phyloP scores from a whole-genome alignment of 2,113 vertebrate species.

The Trematocara stigmaticum region DNA sequence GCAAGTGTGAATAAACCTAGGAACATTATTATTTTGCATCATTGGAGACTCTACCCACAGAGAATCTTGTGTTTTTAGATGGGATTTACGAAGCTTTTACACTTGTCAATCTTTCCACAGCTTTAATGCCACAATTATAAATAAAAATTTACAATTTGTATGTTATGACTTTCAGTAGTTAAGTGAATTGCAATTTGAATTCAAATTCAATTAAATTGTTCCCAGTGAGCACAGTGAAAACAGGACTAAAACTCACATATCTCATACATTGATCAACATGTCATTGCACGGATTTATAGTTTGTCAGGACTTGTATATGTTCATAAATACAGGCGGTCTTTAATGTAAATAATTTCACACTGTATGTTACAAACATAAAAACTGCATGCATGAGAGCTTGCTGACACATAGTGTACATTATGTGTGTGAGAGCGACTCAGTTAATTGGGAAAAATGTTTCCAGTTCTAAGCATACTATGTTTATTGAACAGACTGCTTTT shows the following conservation, averaged over 20 bases:
- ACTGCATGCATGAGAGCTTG: neutral
- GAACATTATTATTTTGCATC: neutral
- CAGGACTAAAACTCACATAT: neutral
- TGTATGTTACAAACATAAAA: neutral
- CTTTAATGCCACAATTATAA: neutral
- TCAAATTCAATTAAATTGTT: neutral
- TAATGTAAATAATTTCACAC: neutral
- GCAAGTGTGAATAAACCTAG: neutral
- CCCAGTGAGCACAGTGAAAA: neutral
- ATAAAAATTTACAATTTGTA: neutral
- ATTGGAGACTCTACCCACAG: neutral
- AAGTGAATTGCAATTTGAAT: neutral
- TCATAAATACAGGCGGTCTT: neutral
- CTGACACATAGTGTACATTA: neutral
- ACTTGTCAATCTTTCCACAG: neutral
- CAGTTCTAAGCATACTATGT: neutral
- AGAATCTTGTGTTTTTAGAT: neutral
- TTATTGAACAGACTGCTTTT: neutral
- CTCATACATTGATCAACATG: neutral
- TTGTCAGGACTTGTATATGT: neutral
- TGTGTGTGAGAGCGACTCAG: neutral
- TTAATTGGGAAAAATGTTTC: neutral
- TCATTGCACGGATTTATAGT: neutral
- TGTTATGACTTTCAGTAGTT: neutral
- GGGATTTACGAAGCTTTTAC: neutral